Conservation (phyloP, 2,888 invertebrate species). For the Pollenia labialis region DNA sequence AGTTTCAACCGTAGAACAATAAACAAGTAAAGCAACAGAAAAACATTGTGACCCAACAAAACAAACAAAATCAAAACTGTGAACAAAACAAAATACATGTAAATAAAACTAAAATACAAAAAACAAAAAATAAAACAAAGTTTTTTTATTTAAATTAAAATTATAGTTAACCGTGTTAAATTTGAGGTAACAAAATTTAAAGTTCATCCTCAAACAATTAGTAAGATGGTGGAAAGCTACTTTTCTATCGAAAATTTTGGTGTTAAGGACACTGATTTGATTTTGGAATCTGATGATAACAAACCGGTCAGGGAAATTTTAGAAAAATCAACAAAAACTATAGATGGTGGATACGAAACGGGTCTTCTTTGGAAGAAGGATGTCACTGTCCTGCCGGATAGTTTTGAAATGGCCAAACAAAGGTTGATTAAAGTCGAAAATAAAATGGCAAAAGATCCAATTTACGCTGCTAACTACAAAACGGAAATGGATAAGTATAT, state of each 20-base stretch:
- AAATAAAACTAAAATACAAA: too few relatives aligned
- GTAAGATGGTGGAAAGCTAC: slow-evolving; percentile 44
- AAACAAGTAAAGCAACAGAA: too few relatives aligned
- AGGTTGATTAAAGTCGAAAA: slow-evolving; percentile 60
- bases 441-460: slow-evolving; percentile 56
- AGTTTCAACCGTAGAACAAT: too few relatives aligned
- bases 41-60: too few relatives aligned
- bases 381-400: not conserved
- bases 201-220: too few relatives aligned
- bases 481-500: slow-evolving; percentile 59
- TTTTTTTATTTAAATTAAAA: too few relatives aligned
- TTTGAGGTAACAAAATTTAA: too few relatives aligned
- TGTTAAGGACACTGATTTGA: not conserved
- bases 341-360: slow-evolving; percentile 51
- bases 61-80: too few relatives aligned
- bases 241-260: slow-evolving; percentile 5
- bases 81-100: too few relatives aligned
- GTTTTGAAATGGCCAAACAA: slow-evolving; percentile 68
- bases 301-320: slow-evolving; percentile 34
- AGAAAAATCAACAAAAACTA: slow-evolving; percentile 42
- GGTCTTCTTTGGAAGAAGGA: slow-evolving; percentile 25
- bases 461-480: slow-evolving; percentile 61
- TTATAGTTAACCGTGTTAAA: too few relatives aligned
- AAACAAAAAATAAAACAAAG: too few relatives aligned
- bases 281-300: slow-evolving; percentile 46